Evolutionary conservation across 2,797 vertebrate genomes (phyloP).

Genomic region (Protonibea diacanthus): DNA sequence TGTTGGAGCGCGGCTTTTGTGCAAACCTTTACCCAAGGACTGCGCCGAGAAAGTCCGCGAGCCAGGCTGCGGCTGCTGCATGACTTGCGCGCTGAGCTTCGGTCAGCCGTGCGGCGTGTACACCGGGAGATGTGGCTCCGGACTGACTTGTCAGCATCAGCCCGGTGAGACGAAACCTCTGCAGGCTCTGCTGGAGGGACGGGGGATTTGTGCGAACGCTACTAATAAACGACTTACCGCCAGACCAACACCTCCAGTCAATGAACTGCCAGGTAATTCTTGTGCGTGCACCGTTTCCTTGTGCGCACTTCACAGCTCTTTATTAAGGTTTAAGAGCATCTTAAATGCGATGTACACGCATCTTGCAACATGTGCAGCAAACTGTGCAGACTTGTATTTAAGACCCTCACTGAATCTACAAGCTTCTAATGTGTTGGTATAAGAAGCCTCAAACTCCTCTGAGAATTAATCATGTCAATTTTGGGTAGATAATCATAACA

Average conservation of each 20-base stretch:
- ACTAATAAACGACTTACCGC: constrained; percentile 56
- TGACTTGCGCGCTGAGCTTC: constrained; percentile 89
- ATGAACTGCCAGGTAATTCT: constrained; percentile 81
- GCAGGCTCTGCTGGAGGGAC: constrained; percentile 91
- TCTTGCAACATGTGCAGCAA: neutral
- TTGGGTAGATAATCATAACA: neutral
- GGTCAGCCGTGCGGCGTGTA: constrained; percentile 92
- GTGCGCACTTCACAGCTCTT: neutral
- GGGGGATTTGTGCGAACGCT: constrained; percentile 88
- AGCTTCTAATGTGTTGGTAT: neutral
- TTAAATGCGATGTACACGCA: neutral
- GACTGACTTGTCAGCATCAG: constrained; percentile 88
- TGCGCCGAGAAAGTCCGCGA: constrained; percentile 90
- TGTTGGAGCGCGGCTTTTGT: constrained; percentile 84
- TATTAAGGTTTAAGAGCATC: neutral
- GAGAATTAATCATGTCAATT: neutral
- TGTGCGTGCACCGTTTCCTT: neutral
- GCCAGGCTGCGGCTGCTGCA: constrained; percentile 93
- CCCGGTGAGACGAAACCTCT: constrained; percentile 88
- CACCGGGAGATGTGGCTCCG: constrained; percentile 91
- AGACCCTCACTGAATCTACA: neutral
- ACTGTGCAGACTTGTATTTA: neutral
- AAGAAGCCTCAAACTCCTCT: neutral
- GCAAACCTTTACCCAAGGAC: constrained; percentile 86
- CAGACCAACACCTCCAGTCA: constrained; percentile 70